Evolutionary conservation across 2,113 vertebrate species (phyloP).

Genomic region (Prochilodus magdalenae): DNA sequence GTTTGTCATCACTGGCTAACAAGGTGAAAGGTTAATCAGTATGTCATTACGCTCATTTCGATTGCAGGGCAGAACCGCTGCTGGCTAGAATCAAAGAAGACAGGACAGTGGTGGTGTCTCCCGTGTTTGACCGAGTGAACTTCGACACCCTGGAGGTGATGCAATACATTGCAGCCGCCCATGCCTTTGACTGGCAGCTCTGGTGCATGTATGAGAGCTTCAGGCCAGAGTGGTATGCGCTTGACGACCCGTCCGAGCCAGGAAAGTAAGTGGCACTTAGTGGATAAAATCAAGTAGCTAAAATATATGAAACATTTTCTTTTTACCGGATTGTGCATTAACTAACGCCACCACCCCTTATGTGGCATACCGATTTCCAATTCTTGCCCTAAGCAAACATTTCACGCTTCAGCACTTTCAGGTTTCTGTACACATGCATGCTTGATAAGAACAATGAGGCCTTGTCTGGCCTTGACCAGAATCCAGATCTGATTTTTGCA

Average conservation of each 20-base stretch:
- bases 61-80: slow-evolving; percentile 74
- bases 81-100: slow-evolving; percentile 75
- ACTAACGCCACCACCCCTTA: no score
- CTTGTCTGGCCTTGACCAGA: no score
- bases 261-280: slow-evolving; percentile 70
- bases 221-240: slow-evolving; percentile 72
- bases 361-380: no score
- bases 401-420: no score
- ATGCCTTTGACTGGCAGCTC: slow-evolving; percentile 75
- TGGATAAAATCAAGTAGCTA: no score
- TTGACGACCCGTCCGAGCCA: slow-evolving; percentile 66
- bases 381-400: no score
- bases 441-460: no score
- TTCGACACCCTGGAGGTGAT: slow-evolving; percentile 64
- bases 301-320: no score
- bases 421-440: no score
- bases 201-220: slow-evolving; percentile 76
- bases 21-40: background rate
- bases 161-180: background rate
- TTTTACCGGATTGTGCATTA: no score
- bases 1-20: no score
- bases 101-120: slow-evolving; percentile 70
- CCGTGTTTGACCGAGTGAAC: slow-evolving; percentile 73
- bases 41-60: background rate
- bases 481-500: no score